Evolutionary conservation across 2,113 vertebrate genomes (phyloP).

Genomic region (Balaeniceps rex): DNA sequence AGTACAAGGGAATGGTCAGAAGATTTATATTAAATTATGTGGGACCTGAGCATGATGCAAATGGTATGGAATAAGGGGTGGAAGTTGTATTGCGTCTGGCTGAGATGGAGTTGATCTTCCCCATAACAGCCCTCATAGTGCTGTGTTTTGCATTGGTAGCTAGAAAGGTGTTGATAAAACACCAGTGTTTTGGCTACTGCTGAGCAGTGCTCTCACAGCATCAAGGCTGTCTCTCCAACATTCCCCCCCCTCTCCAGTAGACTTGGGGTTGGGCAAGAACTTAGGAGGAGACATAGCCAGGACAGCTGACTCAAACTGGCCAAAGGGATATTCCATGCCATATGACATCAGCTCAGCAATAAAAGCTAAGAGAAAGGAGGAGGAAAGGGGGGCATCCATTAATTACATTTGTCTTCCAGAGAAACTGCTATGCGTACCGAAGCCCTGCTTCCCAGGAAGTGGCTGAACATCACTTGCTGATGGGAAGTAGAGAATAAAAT

Average conservation of each 20-base stretch:
- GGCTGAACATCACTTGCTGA: background rate
- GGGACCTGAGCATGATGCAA: too few relatives aligned
- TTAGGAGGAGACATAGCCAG: background rate
- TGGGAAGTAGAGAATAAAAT: background rate
- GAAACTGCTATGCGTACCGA: background rate
- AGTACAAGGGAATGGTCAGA: too few relatives aligned
- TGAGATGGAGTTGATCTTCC: background rate
- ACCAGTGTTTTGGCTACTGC: background rate
- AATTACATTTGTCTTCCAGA: background rate
- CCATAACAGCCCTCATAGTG: background rate
- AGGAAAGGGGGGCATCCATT: background rate
- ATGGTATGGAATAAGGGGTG: too few relatives aligned
- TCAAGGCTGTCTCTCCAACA: background rate
- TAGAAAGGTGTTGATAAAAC: background rate
- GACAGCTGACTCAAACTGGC: background rate
- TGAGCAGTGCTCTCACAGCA: background rate
- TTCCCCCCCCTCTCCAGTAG: background rate
- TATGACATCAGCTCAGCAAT: background rate
- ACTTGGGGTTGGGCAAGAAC: background rate
- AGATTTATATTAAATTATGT: too few relatives aligned
- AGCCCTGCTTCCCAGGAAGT: background rate
- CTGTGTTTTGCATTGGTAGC: background rate
- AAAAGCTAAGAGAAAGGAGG: background rate
- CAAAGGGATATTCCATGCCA: background rate
- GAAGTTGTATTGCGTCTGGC: background rate